These are phyloP conservation scores for Saxidomus purpurata DNA, from an alignment of 1,140 invertebrate genomes.

Conservation along the genomic window DNA sequence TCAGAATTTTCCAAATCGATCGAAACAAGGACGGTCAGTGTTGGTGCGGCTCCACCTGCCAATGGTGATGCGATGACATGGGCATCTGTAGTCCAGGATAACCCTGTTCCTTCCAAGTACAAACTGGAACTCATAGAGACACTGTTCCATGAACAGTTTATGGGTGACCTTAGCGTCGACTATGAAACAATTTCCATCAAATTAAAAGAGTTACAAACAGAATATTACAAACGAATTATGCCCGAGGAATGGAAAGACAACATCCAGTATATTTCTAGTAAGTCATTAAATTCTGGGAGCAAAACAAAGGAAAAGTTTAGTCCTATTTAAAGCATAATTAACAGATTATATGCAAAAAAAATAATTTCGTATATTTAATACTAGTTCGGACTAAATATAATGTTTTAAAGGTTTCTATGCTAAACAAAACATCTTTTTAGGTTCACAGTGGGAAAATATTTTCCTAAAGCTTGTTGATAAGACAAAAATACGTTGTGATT, in stretches of 20 bases:
- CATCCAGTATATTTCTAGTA: neutral
- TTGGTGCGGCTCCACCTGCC: conserved; percentile 19
- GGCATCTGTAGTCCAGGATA: neutral
- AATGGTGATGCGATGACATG: conserved; percentile 32
- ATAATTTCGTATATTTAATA: too few relatives aligned
- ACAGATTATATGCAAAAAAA: too few relatives aligned
- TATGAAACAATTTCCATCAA: neutral
- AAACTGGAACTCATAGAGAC: conserved; percentile 7
- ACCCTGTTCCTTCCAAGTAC: conserved; percentile 22
- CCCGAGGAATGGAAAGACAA: neutral
- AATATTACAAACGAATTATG: neutral
- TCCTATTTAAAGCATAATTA: too few relatives aligned
- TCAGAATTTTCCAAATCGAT: neutral
- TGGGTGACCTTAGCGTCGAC: neutral
- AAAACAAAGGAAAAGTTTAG: too few relatives aligned
- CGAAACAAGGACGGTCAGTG: conserved; percentile 22
- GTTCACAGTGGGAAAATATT: too few relatives aligned
- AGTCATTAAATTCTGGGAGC: neutral
- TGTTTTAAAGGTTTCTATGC: too few relatives aligned
- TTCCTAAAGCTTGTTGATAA: too few relatives aligned
- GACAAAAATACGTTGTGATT: too few relatives aligned
- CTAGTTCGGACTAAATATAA: too few relatives aligned
- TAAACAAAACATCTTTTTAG: too few relatives aligned
- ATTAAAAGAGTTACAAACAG: neutral
- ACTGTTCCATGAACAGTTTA: neutral